A percentile compares a stretch with the other conserved stretches of the same genome.
phyloP scores from a whole-genome alignment of 2,113 vertebrate species.

The Nycticorax nycticorax region DNA sequence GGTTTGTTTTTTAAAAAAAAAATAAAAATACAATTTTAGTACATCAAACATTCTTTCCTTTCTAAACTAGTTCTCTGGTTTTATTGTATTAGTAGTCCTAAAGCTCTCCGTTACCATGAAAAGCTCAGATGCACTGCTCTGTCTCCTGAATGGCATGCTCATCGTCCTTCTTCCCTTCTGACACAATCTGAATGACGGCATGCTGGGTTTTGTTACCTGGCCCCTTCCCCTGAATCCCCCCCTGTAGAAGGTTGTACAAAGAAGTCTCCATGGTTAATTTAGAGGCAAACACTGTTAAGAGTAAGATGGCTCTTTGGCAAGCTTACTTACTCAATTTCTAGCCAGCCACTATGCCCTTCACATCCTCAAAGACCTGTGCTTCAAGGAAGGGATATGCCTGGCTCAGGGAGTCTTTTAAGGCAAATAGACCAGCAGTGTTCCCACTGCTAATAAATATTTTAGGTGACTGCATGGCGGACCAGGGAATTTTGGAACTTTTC shows the following conservation, averaged over 20 bases:
- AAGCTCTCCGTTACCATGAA: background rate
- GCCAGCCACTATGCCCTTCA: background rate
- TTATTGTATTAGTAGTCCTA: background rate
- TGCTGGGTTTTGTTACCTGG: rapidly evolving
- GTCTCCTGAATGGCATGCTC: rapidly evolving
- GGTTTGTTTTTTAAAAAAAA: background rate
- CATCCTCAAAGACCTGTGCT: background rate
- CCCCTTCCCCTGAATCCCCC: background rate
- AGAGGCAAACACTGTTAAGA: background rate
- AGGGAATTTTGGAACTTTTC: background rate
- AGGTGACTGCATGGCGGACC: background rate
- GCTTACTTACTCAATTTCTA: background rate
- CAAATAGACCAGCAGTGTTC: background rate
- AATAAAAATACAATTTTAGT: background rate
- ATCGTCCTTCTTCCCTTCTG: background rate
- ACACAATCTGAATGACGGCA: rapidly evolving
- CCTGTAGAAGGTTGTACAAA: background rate
- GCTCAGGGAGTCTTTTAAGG: background rate
- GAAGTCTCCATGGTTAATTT: background rate
- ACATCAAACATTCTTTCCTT: background rate
- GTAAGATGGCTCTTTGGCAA: background rate
- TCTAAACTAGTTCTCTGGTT: background rate
- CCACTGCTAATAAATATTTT: background rate
- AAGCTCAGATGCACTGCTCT: no score
- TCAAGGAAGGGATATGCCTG: background rate